Percentiles rank a stretch among this genome's conserved stretches.
phyloP scores from a whole-genome alignment of 1,140 invertebrate genomes.

The Hycleus phaleratus region DNA sequence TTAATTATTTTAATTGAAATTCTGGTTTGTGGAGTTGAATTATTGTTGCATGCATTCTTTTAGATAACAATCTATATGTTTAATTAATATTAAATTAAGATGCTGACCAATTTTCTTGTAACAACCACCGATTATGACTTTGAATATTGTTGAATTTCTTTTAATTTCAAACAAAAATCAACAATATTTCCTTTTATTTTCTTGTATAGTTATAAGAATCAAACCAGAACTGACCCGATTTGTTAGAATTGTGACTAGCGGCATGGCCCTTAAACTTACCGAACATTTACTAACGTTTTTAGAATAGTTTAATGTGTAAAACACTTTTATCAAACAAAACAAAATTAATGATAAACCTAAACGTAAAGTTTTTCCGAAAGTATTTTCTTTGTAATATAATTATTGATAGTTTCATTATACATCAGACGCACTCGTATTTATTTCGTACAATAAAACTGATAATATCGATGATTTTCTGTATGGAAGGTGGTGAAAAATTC shows the following conservation, averaged over 20 bases:
- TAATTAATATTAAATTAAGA: neutral
- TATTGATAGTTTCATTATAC: neutral
- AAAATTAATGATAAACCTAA: too few species aligned
- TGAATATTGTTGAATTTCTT: neutral
- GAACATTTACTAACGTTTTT: constrained; percentile 25
- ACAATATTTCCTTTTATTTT: neutral
- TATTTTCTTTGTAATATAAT: constrained; percentile 14
- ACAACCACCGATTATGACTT: neutral
- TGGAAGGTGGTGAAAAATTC: constrained; percentile 16
- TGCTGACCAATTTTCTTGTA: neutral
- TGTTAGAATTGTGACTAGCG: constrained; percentile 40
- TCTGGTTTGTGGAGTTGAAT: too few species aligned
- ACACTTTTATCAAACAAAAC: constrained; percentile 19
- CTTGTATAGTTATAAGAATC: neutral
- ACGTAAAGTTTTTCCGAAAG: constrained; percentile 16
- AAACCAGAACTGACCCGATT: constrained; percentile 9
- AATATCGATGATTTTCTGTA: constrained; percentile 17
- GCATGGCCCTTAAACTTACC: constrained; percentile 29
- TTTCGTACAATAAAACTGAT: constrained; percentile 7
- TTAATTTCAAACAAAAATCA: constrained; percentile 1
- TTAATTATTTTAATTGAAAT: too few species aligned
- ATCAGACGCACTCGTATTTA: neutral
- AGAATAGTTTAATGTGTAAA: constrained; percentile 33
- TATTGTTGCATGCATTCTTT: too few species aligned
- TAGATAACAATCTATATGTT: neutral